Evolutionary conservation across 2,113 vertebrate species (phyloP), one percentile per base, ranked within the genome.

Genomic region (Cyanistes caeruleus): DNA sequence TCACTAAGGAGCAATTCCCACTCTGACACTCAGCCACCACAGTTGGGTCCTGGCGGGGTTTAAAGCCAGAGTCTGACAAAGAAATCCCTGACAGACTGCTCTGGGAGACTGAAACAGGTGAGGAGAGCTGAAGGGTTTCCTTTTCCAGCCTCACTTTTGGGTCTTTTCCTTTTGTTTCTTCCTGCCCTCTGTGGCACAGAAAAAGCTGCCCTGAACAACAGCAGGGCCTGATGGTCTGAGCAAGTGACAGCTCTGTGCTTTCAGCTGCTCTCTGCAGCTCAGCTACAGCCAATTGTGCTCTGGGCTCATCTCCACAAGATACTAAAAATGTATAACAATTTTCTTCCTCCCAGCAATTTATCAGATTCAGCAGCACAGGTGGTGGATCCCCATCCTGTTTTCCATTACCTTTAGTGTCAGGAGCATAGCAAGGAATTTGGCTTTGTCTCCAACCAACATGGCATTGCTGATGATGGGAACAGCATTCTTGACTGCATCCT

Each of bases 381-480:
- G 68, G 33, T 31, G 30, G 35, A 22, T 72, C 56, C 69, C 73
- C 27, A 9, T 0, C 70, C 78, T 15, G 3, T 23, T 62, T 49
- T 18, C 74, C 56, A 4, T 79, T 88, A 99, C 99, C 99, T 99
- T 99, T 3, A 99, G 83, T 0, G 99, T 99, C 55, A 99, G 97
- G 37, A 99, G 98, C 97, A 99, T 98, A 15, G 98, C 96, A 7
- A 99, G 98, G 68, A 99, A 99, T 60, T 99, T 99, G 53, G 97
- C 98, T 97, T 98, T 99, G 97, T 99, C 99, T 27, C 99, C 99
- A 24, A 99, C 99, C 84, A 99, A 53, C 98, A 99, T 97, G 33
- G 98, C 99, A 1, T 99, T 98, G 73, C 99, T 99, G 79, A 99
- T 76, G 51, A 99, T 98, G 21, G 99, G 99, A n/a, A 99, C n/a